Evolutionary conservation across 2,888 invertebrate genomes (phyloP).

Genomic region (Callinectes sapidus): DNA sequence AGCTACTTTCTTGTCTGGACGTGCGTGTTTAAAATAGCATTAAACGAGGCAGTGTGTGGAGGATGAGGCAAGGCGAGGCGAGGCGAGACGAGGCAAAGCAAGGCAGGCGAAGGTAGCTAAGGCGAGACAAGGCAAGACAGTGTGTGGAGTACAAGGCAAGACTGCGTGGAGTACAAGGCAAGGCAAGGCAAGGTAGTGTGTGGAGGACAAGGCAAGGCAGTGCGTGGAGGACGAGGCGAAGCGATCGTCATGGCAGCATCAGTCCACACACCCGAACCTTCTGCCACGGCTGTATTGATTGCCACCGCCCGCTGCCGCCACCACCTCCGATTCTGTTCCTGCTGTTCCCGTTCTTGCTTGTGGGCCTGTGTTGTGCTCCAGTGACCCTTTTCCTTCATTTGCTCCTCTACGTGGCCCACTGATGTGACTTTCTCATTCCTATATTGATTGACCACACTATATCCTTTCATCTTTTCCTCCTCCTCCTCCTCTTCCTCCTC

Average conservation of each 20-base stretch:
- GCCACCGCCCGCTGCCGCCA: not conserved
- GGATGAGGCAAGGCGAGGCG: not conserved
- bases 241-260: slow-evolving; percentile 8
- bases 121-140: too few relatives aligned
- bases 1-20: not conserved
- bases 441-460: not conserved
- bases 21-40: not conserved
- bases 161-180: too few relatives aligned
- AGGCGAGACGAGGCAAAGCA: not conserved
- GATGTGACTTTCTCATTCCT: not conserved
- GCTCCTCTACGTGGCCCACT: not conserved
- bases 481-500: too few relatives aligned
- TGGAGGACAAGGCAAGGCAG: not conserved
- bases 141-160: too few relatives aligned
- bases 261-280: not conserved
- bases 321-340: not conserved
- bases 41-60: not conserved
- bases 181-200: too few relatives aligned
- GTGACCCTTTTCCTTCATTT: not conserved
- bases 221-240: not conserved
- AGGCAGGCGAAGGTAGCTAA: not conserved
- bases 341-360: not conserved
- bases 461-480: not conserved
- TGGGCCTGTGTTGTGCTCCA: not conserved
- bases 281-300: slow-evolving; percentile 30